phyloP scores from a whole-genome alignment of 1,140 invertebrate genomes.

The Drosophila subobscura region DNA sequence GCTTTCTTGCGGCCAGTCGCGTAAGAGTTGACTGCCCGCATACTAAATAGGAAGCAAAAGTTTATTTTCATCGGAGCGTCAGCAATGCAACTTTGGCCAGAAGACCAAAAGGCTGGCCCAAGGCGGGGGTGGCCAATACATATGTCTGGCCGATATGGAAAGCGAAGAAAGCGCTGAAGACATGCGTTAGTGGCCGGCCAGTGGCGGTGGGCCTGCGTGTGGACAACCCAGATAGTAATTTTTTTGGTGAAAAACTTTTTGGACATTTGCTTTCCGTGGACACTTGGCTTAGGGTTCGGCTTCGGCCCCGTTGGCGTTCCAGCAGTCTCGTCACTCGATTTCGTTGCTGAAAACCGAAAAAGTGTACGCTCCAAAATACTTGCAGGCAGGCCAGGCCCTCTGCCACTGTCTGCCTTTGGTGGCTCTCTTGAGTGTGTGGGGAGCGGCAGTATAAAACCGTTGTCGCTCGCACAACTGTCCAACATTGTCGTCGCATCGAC shows the following conservation, averaged over 20 bases:
- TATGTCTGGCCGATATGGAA: slow-evolving; percentile 63
- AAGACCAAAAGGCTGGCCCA: slow-evolving; percentile 5
- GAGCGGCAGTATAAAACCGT: slow-evolving; percentile 83
- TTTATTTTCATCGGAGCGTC: slow-evolving; percentile 75
- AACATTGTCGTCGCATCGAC: slow-evolving; percentile 82
- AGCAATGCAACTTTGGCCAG: slow-evolving; percentile 68
- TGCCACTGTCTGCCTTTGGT: slow-evolving; percentile 6
- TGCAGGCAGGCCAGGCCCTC: slow-evolving; percentile 10
- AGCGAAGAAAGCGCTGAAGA: slow-evolving; percentile 72
- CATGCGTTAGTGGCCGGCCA: slow-evolving; percentile 3
- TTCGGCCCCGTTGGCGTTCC: slow-evolving; percentile 29
- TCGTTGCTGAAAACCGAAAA: slow-evolving; percentile 43
- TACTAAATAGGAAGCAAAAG: slow-evolving; percentile 70
- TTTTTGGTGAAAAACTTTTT: slow-evolving; percentile 78
- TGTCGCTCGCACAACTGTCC: slow-evolving; percentile 69
- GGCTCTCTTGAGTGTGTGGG: slow-evolving; percentile 46
- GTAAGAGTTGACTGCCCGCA: slow-evolving; percentile 67
- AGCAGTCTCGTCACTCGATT: slow-evolving; percentile 55
- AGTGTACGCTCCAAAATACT: slow-evolving; percentile 63
- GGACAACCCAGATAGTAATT: slow-evolving; percentile 67
- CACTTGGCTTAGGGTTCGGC: slow-evolving; percentile 48
- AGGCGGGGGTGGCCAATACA: not conserved
- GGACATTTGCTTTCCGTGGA: slow-evolving; percentile 53
- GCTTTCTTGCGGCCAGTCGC: slow-evolving; percentile 69
- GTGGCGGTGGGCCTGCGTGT: not conserved